Percentiles rank a stretch among this genome's conserved stretches.
These are phyloP conservation scores for Zaprionus lachaisei DNA, from an alignment of 1,140 invertebrate genomes.

Conservation along the genomic window DNA sequence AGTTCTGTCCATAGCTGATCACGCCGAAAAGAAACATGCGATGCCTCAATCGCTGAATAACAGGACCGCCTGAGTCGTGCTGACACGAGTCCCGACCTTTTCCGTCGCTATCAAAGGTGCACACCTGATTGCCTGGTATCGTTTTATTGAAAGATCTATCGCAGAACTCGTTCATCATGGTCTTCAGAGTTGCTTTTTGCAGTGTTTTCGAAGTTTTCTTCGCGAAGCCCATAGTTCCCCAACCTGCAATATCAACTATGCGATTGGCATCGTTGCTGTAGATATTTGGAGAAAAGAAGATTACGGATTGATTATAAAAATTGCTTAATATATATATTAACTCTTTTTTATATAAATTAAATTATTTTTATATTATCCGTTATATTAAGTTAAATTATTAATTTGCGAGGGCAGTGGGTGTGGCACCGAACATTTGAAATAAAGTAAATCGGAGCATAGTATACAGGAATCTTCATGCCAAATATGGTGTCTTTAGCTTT, in stretches of 20 bases:
- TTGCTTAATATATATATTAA: no score
- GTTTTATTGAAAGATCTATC: conserved; percentile 50
- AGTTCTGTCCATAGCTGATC: conserved; percentile 88
- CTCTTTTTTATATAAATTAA: no score
- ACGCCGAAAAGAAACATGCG: conserved; percentile 85
- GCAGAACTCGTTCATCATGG: conserved; percentile 58
- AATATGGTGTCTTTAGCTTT: no score
- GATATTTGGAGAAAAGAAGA: neutral
- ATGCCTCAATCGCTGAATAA: conserved; percentile 50
- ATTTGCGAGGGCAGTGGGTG: no score
- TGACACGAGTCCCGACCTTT: conserved; percentile 75
- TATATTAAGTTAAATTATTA: no score
- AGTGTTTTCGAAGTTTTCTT: conserved; percentile 69
- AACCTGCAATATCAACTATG: conserved; percentile 70
- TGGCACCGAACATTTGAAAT: no score
- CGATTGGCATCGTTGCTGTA: conserved; percentile 36
- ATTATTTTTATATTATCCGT: no score
- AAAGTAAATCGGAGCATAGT: no score
- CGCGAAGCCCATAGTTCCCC: conserved; percentile 72
- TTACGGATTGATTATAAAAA: neutral
- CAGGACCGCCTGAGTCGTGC: conserved; percentile 78
- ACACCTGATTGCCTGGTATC: conserved; percentile 56
- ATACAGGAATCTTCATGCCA: no score
- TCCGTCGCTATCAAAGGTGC: conserved; percentile 65
- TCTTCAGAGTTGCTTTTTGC: conserved; percentile 66